Evolutionary conservation across 2,113 vertebrate genomes (phyloP), one percentile per base, ranked within the genome.

Genomic region (Aptenodytes patagonicus): DNA sequence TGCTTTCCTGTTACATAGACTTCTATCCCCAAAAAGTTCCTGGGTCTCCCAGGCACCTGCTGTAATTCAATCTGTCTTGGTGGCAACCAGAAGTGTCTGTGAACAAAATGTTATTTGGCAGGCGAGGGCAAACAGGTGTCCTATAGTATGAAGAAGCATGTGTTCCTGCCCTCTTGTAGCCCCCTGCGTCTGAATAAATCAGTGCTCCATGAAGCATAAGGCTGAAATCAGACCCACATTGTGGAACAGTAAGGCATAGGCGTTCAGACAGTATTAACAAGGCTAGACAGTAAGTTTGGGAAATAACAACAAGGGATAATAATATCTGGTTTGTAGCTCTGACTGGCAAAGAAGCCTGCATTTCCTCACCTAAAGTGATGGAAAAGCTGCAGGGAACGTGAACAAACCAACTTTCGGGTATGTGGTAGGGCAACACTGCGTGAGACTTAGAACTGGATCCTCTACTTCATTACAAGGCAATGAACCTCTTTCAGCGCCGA

Each of bases 51-150:
- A 44, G 52, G 71, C 83, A 91, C 96, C 94, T 95, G 81, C 93
- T 92, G 90, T 94, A 96, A 81, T 88, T 85, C 91, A 89, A 11
- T 96, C 95, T 97, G 86, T 88, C 78, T 93, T 94, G 81, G 90
- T 92, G 78, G 90, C 93, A 92, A 73, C 52, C 51, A 95, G 77
- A 96, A 95, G 47, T 66, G 64, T 52, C 78, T 2, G 1, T 91
- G 93, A 94, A 90, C 91, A 93, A 95, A 92, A 87, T 61, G 80
- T 58, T 97, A 54, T 81, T 94, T 97, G 95, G 93, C 95, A 96
- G 71, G 75, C 17, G 4, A 68, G 61, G 61, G 44, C 57, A 89
- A 93, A 62, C 93, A 96, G 91, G 91, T 95, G 81, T 87, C 91
- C 89, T 85, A 54, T 38, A 70, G 71, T 34, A 72, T 19, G 76